Evolutionary conservation across 2,113 vertebrate species (phyloP), one percentile per base, ranked within the genome.

Genomic region (Otolemur garnettii): DNA sequence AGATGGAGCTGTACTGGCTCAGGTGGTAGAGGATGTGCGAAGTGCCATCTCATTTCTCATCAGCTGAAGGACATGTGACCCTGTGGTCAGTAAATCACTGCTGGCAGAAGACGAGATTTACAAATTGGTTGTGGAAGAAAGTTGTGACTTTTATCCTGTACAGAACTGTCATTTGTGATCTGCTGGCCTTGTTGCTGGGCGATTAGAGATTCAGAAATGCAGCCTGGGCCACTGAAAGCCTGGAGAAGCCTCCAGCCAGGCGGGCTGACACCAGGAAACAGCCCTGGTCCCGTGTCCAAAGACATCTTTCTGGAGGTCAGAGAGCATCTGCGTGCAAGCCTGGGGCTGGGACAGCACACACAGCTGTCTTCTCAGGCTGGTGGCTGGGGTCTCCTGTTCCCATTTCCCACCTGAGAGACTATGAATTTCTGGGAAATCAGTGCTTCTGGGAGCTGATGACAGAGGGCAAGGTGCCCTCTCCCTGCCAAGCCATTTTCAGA

Each of bases 81-180:
- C 64, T 69, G 60, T n/a, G 55, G 91, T 97, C n/a, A 5, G 75
- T 86, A 57, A 96, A 94, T 94, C 95, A 94, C 8, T 0, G 71
- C 92, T 94, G 94, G 93, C 91, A 96, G 97, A 94, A 91, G 97
- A 96, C 97, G 97, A 94, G 96, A 98, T 97, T 98, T 96, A 92
- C 90, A 96, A 66, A 97, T 97, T 95, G 97, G 96, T 96, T 91
- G 64, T 92, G 97, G 98, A 85, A 97, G 89, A 95, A 98, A 97
- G 95, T 57, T 96, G 96, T 94, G 96, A 96, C 95, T 98, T 98
- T 98, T 95, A 96, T 97, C 97, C 97, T 96, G 53, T 64, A 72
- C 24, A 24, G 69, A 96, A 87, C 85, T 95, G 95, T 96, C 90
- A 74, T 78, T 84, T 81, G 95, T 90, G 82, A 81, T 85, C 55